Base-by-base conservation (phyloP, 2,888 invertebrate species). In the Epinotia ramella region DNA sequence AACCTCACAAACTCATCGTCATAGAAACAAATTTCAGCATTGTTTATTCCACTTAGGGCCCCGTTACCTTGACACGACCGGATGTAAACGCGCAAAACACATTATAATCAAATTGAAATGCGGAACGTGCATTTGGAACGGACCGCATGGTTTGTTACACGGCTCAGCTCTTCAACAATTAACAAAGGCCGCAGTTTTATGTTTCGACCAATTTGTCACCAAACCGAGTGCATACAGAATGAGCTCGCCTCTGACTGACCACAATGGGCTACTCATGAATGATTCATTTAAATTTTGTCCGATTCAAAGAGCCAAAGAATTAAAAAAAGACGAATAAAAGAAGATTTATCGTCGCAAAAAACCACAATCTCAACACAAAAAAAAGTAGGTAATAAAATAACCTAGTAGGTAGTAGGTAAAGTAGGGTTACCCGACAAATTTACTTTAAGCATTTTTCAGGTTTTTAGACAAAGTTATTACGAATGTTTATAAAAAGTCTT, bases 251-350 rank as follows among this genome's bases (percentile, higher is more conserved):
- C 73, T 70, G 20, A 28, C 24, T 28, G 78, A 74, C 73, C 74
- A 82, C 80, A 80, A 78, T 77, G 75, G 77, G 76, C 69, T 63
- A 69, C 77, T 78, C 78, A 81, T 82, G 79, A 81, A 84, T 85
- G 78, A 84, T 84, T 84, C 84, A 86, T 84, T 84, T 75, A 80
- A 78, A 83, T 81, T 80, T 79, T 80, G 77, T 76, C 76, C 76
- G 56, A 76, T 74, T 80, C 79, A 81, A 80, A 77, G 79, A 78
- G 65, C 24, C 40, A 28, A 28, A 28, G 24, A 28, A 28, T 28
- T n/a, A n/a, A 24, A 24, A 24, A 24, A 24, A 28, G 24, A 28
- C 1, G 24, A 24, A 24, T 24, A 28, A 20, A 28, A 28, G 24
- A 28, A 28, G 24, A 28, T 28, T 28, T 28, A 28, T 3, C 3